Conservation (phyloP, 2,797 vertebrate species). For the Sebastes cheni region DNA sequence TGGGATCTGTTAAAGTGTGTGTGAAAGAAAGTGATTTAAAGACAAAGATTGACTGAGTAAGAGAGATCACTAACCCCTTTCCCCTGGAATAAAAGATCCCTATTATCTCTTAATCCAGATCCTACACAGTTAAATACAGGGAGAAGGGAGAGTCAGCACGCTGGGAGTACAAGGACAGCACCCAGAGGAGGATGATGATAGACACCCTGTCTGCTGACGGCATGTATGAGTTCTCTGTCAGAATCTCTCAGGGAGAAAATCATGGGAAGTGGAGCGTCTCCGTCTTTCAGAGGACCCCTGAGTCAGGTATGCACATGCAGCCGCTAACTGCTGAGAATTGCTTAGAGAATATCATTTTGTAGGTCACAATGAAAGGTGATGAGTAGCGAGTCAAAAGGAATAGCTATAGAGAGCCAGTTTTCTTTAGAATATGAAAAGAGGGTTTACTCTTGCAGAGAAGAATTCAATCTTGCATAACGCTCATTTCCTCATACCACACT, state of each 20-base stretch:
- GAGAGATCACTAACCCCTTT: neutral
- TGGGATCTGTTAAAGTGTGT: slow-evolving; percentile 37
- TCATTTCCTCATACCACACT: slow-evolving; percentile 36
- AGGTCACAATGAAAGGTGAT: neutral
- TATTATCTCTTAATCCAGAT: slow-evolving; percentile 72
- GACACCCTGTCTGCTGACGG: slow-evolving; percentile 91
- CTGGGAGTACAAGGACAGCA: slow-evolving; percentile 92
- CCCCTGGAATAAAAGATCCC: slow-evolving; percentile 1
- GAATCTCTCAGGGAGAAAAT: slow-evolving; percentile 87
- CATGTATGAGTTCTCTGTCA: slow-evolving; percentile 96
- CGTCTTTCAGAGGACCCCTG: slow-evolving; percentile 95
- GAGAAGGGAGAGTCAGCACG: slow-evolving; percentile 96
- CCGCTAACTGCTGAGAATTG: slow-evolving; percentile 1
- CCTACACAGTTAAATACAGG: slow-evolving; percentile 90
- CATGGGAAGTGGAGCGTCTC: slow-evolving; percentile 94
- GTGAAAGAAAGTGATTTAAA: neutral
- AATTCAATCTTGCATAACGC: slow-evolving; percentile 25
- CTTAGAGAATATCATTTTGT: neutral
- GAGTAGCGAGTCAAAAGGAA: neutral
- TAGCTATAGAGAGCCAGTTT: neutral
- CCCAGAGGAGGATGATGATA: slow-evolving; percentile 87
- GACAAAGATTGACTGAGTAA: neutral
- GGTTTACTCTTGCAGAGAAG: slow-evolving; percentile 9
- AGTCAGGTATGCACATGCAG: slow-evolving; percentile 86
- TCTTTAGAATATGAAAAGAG: neutral